Base-by-base conservation (phyloP, 2,113 vertebrate species). In the Oryzias melastigma region DNA sequence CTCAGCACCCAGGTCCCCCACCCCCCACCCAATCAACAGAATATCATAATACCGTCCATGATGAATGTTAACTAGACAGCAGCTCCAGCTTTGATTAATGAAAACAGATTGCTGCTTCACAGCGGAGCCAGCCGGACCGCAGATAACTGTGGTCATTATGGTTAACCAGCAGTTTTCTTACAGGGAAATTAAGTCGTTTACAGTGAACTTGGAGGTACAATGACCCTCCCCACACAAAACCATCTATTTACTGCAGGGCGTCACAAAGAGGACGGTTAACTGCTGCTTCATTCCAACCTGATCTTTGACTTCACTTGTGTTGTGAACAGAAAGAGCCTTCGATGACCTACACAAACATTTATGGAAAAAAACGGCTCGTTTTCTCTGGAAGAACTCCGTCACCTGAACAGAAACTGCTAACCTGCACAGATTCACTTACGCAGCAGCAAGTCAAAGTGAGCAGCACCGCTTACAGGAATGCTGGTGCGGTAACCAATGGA, bases 31-130 rank as follows among this genome's bases (percentile, higher is more conserved):
- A 86, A 84, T 82, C 68, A 84, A 86, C 66, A 77, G 65, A 85
- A 87, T 87, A 87, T 88, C 77, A 86, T 87, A 85, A 83, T 77
- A 65, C 45, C 58, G 65, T 52, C 52, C 54, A 64, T 81, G 83
- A 88, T 87, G 78, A 88, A 90, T 90, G 83, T 80, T 87, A 86
- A 87, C 83, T 77, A 79, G 83, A 88, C 88, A 84, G 85, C 72
- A 54, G 64, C 80, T 58, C 60, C 56, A 1, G 6, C 52, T 78
- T 77, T 90, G 88, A 90, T 88, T 87, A 85, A 90, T 90, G 86
- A 74, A 86, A 77, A 86, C 72, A 73, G 62, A 3, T 27, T 8
- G 25, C 76, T 62, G 74, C 71, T 80, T 81, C 79, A 76, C 78
- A 73, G 75, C 80, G 75, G 69, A 4, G 17, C 72, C 64, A 73